These are phyloP conservation scores for Popillia japonica DNA, from an alignment of 1,140 invertebrate species.

Conservation along the genomic window DNA sequence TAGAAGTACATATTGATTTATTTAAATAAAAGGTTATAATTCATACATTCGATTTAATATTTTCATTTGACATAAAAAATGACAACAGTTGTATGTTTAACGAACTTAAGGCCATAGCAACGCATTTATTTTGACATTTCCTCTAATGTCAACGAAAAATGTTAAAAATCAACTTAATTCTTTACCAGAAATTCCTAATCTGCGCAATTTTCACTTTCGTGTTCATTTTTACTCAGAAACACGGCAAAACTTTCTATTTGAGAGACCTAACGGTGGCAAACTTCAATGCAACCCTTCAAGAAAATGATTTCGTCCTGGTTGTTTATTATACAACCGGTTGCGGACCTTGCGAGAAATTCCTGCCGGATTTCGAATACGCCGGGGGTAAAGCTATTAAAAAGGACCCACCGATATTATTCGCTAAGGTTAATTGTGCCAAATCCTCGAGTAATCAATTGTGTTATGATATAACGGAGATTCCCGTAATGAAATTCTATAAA, in stretches of 20 bases:
- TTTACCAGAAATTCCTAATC: background rate
- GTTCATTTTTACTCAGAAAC: background rate
- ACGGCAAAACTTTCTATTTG: background rate
- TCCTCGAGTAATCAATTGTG: background rate
- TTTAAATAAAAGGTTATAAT: too few relatives aligned
- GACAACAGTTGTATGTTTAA: too few relatives aligned
- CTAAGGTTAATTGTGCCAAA: conserved; percentile 21
- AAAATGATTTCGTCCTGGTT: background rate
- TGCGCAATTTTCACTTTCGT: background rate
- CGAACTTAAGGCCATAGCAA: too few relatives aligned
- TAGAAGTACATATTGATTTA: background rate
- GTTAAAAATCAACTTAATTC: background rate
- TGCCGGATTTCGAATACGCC: conserved; percentile 17
- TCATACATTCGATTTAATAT: too few relatives aligned
- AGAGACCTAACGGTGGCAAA: background rate
- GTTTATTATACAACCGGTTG: conserved; percentile 22
- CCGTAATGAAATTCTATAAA: conserved; percentile 23
- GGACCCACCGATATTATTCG: conserved; percentile 12
- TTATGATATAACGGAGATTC: conserved; percentile 1
- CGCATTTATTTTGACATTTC: too few relatives aligned
- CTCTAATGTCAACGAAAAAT: background rate
- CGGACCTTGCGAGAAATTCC: conserved; percentile 3
- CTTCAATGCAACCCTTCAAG: background rate
- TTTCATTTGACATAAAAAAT: too few relatives aligned
- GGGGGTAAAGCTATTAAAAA: background rate